Evolutionary conservation across 2,113 vertebrate species (phyloP).

Genomic region (Dermatemys mawii): DNA sequence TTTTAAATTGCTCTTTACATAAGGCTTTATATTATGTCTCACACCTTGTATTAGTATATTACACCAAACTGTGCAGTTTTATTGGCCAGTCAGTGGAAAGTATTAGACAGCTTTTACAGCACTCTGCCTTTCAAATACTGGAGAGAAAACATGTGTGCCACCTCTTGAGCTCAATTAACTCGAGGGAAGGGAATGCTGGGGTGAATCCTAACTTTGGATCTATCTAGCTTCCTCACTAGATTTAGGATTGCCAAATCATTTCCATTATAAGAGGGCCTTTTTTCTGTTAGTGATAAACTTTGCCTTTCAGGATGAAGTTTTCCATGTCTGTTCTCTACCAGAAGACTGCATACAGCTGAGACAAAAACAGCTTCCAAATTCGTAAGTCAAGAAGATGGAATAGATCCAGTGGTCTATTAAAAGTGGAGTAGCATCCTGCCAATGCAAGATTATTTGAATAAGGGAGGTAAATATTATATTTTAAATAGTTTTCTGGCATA

Average conservation of each 20-base stretch:
- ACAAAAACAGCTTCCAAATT: not conserved
- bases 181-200: not conserved
- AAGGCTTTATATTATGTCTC: not conserved
- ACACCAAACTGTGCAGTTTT: not conserved
- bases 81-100: not conserved
- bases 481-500: not conserved
- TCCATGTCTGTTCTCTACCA: not conserved
- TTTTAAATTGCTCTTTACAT: not conserved
- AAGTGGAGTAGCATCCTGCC: not conserved
- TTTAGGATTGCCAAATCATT: not conserved
- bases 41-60: not conserved
- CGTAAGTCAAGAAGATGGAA: not conserved
- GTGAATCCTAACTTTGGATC: not conserved
- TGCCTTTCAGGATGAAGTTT: not conserved
- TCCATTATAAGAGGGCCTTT: not conserved
- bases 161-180: not conserved
- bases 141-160: accelerated
- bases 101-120: not conserved
- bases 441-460: not conserved
- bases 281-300: not conserved
- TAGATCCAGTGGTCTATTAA: not conserved
- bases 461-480: not conserved
- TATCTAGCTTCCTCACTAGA: not conserved
- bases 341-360: not conserved
- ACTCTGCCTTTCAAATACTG: not conserved